Evolutionary conservation across 2,888 invertebrate genomes (phyloP).

Genomic region (Pogonocherus hispidulus): DNA sequence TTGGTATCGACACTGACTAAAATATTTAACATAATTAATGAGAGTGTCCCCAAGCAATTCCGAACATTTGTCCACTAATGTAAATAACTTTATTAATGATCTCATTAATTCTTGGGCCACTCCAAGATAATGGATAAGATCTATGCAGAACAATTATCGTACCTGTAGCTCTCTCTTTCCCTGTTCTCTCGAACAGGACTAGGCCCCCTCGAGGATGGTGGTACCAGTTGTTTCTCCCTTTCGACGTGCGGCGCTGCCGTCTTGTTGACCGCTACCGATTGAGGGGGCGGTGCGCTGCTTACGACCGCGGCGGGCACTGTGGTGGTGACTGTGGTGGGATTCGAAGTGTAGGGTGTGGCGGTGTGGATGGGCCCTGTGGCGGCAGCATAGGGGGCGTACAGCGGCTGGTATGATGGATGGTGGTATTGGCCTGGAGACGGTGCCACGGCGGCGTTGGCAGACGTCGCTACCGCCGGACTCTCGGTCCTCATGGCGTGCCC

Average conservation of each 20-base stretch:
- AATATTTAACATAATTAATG: too few species aligned
- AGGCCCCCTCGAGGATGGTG: conserved; percentile 83
- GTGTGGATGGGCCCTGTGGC: conserved; percentile 71
- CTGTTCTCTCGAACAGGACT: conserved; percentile 74
- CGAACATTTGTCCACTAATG: too few species aligned
- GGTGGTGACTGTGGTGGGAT: conserved; percentile 50
- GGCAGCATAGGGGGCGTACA: conserved; percentile 87
- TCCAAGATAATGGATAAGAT: too few species aligned
- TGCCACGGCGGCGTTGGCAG: conserved; percentile 67
- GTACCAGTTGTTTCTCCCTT: conserved; percentile 55
- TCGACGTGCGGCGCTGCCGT: conserved; percentile 33
- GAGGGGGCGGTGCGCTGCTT: conserved; percentile 37
- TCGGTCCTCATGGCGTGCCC: conserved; percentile 68
- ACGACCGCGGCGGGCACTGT: conserved; percentile 30
- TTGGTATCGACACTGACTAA: too few species aligned
- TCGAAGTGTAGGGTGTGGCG: conserved; percentile 81
- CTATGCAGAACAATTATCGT: conserved; percentile 48
- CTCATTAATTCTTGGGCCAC: too few species aligned
- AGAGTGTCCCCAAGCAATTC: too few species aligned
- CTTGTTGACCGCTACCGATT: conserved; percentile 32
- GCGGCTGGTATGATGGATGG: conserved; percentile 68
- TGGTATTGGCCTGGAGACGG: conserved; percentile 71
- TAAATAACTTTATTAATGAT: too few species aligned
- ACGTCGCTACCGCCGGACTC: conserved; percentile 72
- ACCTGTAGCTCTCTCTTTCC: conserved; percentile 91